These are phyloP conservation scores for Cheumatopsyche charites DNA, from an alignment of 1,140 invertebrate species.

Conservation along the genomic window DNA sequence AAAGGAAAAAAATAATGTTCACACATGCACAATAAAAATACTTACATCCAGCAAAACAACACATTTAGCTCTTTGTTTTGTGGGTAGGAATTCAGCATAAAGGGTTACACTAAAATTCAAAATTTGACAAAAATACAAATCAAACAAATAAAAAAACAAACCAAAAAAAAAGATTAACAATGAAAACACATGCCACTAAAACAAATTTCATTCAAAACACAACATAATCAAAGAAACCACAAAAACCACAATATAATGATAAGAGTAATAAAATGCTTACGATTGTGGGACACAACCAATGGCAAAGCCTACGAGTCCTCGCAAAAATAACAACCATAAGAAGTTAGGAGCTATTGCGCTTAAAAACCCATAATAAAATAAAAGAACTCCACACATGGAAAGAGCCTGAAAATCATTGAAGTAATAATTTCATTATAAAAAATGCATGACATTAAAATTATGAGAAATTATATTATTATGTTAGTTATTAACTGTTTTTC, in stretches of 20 bases:
- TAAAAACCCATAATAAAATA: slow-evolving; percentile 90
- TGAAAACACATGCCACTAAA: neutral
- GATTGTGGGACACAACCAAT: slow-evolving; percentile 96
- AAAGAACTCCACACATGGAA: slow-evolving; percentile 82
- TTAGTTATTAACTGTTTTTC: slow-evolving; percentile 74
- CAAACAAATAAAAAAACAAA: slow-evolving; percentile 44
- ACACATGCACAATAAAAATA: slow-evolving; percentile 45
- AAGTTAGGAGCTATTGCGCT: slow-evolving; percentile 92
- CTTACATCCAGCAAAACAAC: slow-evolving; percentile 93
- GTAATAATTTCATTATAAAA: slow-evolving; percentile 7
- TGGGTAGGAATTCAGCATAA: slow-evolving; percentile 94
- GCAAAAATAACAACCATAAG: slow-evolving; percentile 86
- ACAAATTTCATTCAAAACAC: neutral
- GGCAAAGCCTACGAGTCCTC: slow-evolving; percentile 93
- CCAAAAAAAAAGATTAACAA: neutral
- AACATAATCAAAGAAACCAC: neutral
- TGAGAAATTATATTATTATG: slow-evolving; percentile 26
- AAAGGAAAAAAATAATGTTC: neutral
- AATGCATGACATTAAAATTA: slow-evolving; percentile 35
- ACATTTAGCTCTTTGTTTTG: slow-evolving; percentile 91
- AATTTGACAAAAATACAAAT: slow-evolving; percentile 44
- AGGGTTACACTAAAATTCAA: slow-evolving; percentile 81
- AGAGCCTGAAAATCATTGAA: slow-evolving; percentile 69
- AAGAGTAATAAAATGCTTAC: slow-evolving; percentile 68
- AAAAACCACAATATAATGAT: slow-evolving; percentile 18